Percentiles rank a stretch among this genome's conserved stretches.
phyloP scores from a whole-genome alignment of 2,888 invertebrate genomes.

The Piscicola geometra region DNA sequence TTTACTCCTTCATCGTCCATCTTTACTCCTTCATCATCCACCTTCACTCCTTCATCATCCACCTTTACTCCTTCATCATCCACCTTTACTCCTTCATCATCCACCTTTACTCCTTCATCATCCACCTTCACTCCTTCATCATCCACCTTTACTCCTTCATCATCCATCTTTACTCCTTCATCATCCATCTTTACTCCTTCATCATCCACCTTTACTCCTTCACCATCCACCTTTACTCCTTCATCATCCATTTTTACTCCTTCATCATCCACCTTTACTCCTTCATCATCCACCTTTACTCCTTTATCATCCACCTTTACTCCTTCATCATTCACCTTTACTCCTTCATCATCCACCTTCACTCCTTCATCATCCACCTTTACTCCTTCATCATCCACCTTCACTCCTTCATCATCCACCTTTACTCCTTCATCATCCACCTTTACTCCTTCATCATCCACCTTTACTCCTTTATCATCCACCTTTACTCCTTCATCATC shows the following conservation, averaged over 20 bases:
- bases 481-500: neutral
- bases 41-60: neutral
- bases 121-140: neutral
- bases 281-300: neutral
- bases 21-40: neutral
- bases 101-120: neutral
- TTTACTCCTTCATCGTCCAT: neutral
- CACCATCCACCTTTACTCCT: neutral
- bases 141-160: neutral
- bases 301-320: neutral
- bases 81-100: neutral
- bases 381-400: neutral
- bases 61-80: constrained; percentile 3
- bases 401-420: neutral
- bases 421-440: neutral
- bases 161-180: neutral
- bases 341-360: neutral
- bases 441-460: neutral
- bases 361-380: neutral
- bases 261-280: neutral
- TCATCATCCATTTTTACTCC: neutral
- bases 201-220: neutral
- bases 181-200: neutral
- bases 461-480: neutral
- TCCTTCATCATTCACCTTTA: neutral